Percentiles rank a stretch among this genome's conserved stretches.
phyloP scores from a whole-genome alignment of 2,888 invertebrate genomes.

The Cosmorhoe ocellata region DNA sequence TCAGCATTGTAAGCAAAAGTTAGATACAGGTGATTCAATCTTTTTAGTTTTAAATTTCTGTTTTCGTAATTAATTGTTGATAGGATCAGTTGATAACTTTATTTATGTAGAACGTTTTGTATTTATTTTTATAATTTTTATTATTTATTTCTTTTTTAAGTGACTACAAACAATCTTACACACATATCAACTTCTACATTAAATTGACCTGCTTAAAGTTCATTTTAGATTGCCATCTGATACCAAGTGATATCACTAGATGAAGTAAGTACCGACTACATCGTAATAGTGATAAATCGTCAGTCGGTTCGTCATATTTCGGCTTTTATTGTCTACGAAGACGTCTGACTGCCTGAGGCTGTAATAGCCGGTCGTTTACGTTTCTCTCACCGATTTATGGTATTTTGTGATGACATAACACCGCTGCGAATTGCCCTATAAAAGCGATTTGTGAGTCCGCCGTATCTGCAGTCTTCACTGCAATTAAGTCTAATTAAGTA shows the following conservation, averaged over 20 bases:
- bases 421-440: slow-evolving; percentile 70
- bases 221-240: background rate
- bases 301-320: slow-evolving; percentile 56
- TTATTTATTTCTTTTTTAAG: too few species aligned
- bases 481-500: slow-evolving; percentile 28
- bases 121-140: too few species aligned
- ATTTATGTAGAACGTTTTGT: too few species aligned
- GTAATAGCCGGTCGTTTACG: slow-evolving; percentile 65
- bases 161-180: too few species aligned
- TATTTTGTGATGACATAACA: slow-evolving; percentile 71
- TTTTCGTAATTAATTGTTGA: too few species aligned
- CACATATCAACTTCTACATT: too few species aligned
- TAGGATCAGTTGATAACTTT: too few species aligned
- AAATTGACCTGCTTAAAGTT: background rate
- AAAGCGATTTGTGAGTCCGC: slow-evolving; percentile 68
- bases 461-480: slow-evolving; percentile 48
- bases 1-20: too few species aligned
- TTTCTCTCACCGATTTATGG: slow-evolving; percentile 65
- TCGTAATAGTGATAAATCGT: slow-evolving; percentile 59
- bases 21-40: too few species aligned
- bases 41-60: too few species aligned
- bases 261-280: slow-evolving; percentile 27
- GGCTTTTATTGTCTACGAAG: slow-evolving; percentile 63
- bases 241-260: background rate
- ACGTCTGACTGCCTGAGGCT: slow-evolving; percentile 47